Base-by-base conservation (phyloP, 2,797 vertebrate species). In the Manis crassicaudata region DNA sequence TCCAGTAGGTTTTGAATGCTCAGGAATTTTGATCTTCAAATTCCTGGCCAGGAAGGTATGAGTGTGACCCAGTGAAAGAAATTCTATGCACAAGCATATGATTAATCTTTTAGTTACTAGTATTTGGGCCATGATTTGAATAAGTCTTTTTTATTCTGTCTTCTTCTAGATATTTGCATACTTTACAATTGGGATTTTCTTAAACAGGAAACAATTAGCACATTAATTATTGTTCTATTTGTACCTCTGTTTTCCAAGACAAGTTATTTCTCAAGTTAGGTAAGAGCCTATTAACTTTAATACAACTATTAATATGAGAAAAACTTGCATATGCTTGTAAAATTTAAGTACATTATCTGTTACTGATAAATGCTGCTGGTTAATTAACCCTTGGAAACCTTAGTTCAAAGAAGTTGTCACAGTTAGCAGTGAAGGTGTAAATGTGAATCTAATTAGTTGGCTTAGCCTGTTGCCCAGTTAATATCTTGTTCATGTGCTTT, bases 321-420 rank as follows among this genome's bases (percentile, higher is more conserved):
- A 90, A 88, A 91, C 93, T 80, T 88, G 25, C 21, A 84, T 43
- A 46, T 73, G 73, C 27, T 88, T 91, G 20, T 79, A 93, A 96
- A 85, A 91, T 68, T 12, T 85, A 91, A 85, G 50, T 81, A 84
- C 35, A 92, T 91, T 85, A 63, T 85, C 52, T 40, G 80, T 68
- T 94, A 88, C 25, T 75, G 92, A 75, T 88, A 92, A 92, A 54
- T 68, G 20, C 79, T 93, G 23, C 50, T 92, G 50, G 67, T 37
- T 85, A 95, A 92, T 94, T 88, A 93, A 88, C 79, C 88, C 12
- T 25, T 80, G 58, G 52, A 92, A 73, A 79, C 65, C 43, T 94
- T 88, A 83, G 35, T 88, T 84, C 70, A 91, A 93, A 76, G 37
- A 79, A 35, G 46, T 95, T 76, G 68, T 50, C 80, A 88, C 73